Percentiles rank a stretch among this genome's conserved stretches.
Evolutionary conservation across 2,113 vertebrate species (phyloP).

Genomic region (Nipponia nippon): DNA sequence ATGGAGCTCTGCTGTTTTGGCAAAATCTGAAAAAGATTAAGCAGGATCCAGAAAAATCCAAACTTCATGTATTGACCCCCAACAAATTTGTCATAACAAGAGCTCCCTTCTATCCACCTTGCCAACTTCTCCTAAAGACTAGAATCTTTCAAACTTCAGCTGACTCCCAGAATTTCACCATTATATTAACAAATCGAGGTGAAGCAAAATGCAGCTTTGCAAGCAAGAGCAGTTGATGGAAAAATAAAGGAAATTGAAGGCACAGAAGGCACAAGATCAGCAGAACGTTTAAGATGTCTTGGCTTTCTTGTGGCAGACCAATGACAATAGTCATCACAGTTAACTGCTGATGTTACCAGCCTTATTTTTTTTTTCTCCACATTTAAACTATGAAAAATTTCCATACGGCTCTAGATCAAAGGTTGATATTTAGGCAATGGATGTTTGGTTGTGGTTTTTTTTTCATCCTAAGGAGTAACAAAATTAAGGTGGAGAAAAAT

Average conservation of each 20-base stretch:
- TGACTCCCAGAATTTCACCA: background rate
- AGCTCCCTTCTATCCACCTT: background rate
- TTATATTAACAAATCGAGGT: background rate
- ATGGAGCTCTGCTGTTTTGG: background rate
- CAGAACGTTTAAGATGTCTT: background rate
- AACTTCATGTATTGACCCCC: background rate
- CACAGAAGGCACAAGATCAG: background rate
- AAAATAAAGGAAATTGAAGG: background rate
- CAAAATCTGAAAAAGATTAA: background rate
- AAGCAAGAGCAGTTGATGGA: background rate
- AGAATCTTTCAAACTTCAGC: background rate
- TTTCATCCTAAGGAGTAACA: background rate
- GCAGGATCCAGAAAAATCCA: background rate
- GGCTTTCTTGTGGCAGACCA: background rate
- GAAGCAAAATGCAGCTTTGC: background rate
- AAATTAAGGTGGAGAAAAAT: background rate
- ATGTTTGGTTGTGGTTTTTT: background rate
- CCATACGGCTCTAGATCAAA: background rate
- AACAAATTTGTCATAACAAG: background rate
- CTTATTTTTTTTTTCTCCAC: too few species aligned
- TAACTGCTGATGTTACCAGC: background rate
- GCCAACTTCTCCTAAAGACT: background rate
- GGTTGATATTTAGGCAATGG: background rate
- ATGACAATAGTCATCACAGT: too few species aligned
- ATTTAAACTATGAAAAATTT: background rate